Conservation (phyloP, 2,888 invertebrate species). For the Microctonus hyperodae region DNA sequence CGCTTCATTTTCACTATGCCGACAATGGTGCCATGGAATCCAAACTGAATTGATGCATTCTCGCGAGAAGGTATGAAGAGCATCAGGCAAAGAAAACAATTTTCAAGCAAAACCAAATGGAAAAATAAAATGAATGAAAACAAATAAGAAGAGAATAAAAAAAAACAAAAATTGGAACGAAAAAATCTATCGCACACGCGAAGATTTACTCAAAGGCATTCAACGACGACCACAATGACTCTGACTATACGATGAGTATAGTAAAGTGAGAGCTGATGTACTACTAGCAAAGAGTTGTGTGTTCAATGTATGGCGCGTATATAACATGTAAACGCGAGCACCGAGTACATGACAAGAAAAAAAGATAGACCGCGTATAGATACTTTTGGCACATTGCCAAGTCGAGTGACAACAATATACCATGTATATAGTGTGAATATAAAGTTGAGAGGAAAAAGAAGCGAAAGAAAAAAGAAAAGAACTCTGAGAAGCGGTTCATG, state of each 20-base stretch:
- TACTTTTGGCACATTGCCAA: constrained; percentile 44
- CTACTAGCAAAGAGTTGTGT: background rate
- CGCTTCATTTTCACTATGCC: constrained; percentile 20
- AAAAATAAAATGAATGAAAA: background rate
- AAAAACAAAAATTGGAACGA: background rate
- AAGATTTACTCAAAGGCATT: constrained; percentile 19
- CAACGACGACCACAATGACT: background rate
- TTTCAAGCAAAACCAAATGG: background rate
- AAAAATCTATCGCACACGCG: constrained; percentile 6
- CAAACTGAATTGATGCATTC: constrained; percentile 19
- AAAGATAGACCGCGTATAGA: constrained; percentile 27
- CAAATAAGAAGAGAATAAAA: background rate
- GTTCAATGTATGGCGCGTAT: background rate
- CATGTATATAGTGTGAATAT: constrained; percentile 31
- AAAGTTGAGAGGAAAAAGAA: background rate
- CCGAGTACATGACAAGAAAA: background rate
- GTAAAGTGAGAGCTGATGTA: background rate
- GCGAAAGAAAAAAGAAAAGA: background rate
- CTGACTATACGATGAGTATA: background rate
- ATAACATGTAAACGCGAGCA: background rate
- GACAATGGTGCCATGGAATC: constrained; percentile 3
- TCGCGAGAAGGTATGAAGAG: constrained; percentile 3
- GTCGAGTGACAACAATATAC: constrained; percentile 44
- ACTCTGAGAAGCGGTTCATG: background rate
- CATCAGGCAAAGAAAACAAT: background rate